Evolutionary conservation across 2,888 invertebrate species (phyloP).

Genomic region (Chrysolina americana): DNA sequence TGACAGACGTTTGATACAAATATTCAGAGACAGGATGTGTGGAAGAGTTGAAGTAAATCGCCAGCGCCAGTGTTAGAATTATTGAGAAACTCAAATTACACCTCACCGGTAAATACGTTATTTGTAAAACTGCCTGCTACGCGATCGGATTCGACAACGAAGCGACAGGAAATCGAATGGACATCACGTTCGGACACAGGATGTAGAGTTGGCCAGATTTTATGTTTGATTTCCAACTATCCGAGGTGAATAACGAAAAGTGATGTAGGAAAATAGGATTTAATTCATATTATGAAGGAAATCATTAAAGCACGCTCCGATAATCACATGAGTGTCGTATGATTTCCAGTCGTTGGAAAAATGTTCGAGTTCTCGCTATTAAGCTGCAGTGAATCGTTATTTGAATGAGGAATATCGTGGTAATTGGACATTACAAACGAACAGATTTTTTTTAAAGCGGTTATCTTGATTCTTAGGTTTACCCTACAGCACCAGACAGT

Average conservation of each 20-base stretch:
- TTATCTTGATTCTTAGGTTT: no score
- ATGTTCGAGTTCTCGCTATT: no score
- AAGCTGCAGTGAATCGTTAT: no score
- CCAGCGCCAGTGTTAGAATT: not conserved
- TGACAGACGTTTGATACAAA: slow-evolving; percentile 5
- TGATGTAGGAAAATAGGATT: not conserved
- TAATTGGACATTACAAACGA: no score
- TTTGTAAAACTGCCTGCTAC: slow-evolving; percentile 12
- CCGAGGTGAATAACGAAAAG: not conserved
- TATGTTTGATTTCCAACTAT: slow-evolving; percentile 8
- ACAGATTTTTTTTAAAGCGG: no score
- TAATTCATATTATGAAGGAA: not conserved
- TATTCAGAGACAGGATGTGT: not conserved
- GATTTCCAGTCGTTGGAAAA: no score
- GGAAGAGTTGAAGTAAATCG: not conserved
- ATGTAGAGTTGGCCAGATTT: slow-evolving; percentile 45
- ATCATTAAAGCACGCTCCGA: no score
- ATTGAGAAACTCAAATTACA: not conserved
- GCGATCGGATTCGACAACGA: slow-evolving; percentile 25
- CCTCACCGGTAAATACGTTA: not conserved
- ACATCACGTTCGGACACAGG: slow-evolving; percentile 59
- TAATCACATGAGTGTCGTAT: no score
- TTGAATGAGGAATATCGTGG: no score
- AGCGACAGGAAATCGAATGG: slow-evolving; percentile 60
- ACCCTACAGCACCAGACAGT: no score